A percentile compares a stretch with the other conserved stretches of the same genome.
phyloP scores from a whole-genome alignment of 1,140 invertebrate species.

The Platyura marginata region DNA sequence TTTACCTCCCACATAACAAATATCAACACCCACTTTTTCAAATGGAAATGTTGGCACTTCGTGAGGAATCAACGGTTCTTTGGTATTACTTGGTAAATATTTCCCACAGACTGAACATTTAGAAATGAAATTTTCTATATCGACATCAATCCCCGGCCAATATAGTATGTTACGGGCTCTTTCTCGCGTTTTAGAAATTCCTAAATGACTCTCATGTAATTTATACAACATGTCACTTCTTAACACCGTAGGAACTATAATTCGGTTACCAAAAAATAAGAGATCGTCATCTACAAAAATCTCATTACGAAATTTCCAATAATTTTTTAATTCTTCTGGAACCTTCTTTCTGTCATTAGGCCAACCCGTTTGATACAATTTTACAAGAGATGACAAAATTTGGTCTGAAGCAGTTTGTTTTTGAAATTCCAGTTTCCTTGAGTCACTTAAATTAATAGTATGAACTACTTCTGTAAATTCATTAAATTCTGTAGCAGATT shows the following conservation, averaged over 20 bases:
- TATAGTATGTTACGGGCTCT: conserved; percentile 17
- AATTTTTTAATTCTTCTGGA: conserved; percentile 7
- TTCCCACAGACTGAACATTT: conserved; percentile 13
- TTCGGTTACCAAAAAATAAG: conserved; percentile 12
- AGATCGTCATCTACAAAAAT: conserved; percentile 11
- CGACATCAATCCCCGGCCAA: conserved; percentile 18
- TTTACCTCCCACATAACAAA: conserved; percentile 8
- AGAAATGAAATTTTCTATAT: conserved; percentile 14
- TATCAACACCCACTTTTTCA: conserved; percentile 12
- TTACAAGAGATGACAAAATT: conserved; percentile 5
- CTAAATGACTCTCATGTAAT: conserved; percentile 17
- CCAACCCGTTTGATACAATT: conserved; percentile 8
- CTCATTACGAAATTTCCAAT: conserved; percentile 9
- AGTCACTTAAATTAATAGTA: conserved; percentile 5
- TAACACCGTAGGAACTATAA: conserved; percentile 15
- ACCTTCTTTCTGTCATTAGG: conserved; percentile 6
- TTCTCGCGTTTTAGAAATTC: conserved; percentile 13
- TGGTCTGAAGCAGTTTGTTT: conserved; percentile 8
- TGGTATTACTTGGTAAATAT: conserved; percentile 10
- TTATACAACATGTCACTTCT: conserved; percentile 13
- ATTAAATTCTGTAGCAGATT: conserved; percentile 4
- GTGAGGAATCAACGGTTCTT: conserved; percentile 13
- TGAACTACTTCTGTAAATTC: conserved; percentile 5
- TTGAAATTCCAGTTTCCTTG: conserved; percentile 6
- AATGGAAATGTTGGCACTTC: conserved; percentile 13